These are phyloP conservation scores for Anguilla pacifica DNA, from an alignment of 2,797 vertebrate species.

Conservation along the genomic window DNA sequence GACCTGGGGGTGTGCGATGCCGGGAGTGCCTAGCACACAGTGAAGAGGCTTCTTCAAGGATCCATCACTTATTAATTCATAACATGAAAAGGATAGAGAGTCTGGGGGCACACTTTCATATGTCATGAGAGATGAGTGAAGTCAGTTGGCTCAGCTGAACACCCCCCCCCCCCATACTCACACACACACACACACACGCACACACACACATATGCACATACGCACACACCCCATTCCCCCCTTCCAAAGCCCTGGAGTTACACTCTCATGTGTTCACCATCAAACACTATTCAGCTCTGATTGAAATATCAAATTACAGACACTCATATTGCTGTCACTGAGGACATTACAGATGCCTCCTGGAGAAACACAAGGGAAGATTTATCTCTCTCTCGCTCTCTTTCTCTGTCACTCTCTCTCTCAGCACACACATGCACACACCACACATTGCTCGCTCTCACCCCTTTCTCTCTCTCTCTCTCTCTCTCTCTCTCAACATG, in stretches of 20 bases:
- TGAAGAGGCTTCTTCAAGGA: slow-evolving; percentile 27
- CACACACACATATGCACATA: neutral
- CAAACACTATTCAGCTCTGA: slow-evolving; percentile 18
- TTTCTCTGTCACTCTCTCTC: neutral
- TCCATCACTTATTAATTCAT: slow-evolving; percentile 32
- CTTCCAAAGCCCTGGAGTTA: neutral
- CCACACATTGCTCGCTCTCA: too few relatives aligned
- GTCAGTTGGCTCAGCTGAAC: slow-evolving; percentile 18
- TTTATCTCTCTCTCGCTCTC: neutral
- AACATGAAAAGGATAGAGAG: slow-evolving; percentile 23
- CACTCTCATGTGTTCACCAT: slow-evolving; percentile 17
- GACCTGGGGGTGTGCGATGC: neutral
- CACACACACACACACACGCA: too few relatives aligned
- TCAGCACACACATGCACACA: neutral
- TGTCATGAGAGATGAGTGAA: slow-evolving; percentile 31
- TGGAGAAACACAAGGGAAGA: neutral
- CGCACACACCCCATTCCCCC: neutral
- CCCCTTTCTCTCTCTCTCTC: slow-evolving; percentile 8
- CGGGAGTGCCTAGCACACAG: neutral
- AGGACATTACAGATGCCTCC: neutral
- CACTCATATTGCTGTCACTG: neutral
- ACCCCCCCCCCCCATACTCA: too few relatives aligned
- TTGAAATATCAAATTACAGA: slow-evolving; percentile 23
- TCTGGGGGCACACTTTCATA: slow-evolving; percentile 11
- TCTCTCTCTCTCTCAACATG: neutral